Conservation (phyloP, 1,140 invertebrate species). For the Leptoteleia sp. region DNA sequence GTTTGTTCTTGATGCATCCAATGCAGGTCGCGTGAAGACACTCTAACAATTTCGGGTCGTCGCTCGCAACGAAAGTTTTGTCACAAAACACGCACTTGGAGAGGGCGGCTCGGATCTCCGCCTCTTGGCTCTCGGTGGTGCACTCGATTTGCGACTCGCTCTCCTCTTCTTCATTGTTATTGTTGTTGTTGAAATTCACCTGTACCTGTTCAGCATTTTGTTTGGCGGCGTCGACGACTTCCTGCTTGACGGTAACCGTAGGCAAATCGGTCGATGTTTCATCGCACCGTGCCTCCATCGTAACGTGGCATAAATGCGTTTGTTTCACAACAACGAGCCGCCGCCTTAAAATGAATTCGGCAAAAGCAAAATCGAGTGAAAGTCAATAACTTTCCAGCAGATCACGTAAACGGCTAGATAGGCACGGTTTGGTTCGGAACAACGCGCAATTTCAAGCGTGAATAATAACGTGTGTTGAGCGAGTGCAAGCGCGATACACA, state of each 20-base stretch:
- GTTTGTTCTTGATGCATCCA: conserved; percentile 87
- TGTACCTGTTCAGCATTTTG: conserved; percentile 53
- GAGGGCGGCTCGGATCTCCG: conserved; percentile 73
- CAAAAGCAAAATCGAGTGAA: conserved; percentile 31
- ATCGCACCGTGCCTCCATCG: conserved; percentile 66
- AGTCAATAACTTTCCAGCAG: conserved; percentile 11
- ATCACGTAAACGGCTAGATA: conserved; percentile 32
- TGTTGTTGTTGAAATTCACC: conserved; percentile 33
- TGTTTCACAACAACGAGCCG: conserved; percentile 25
- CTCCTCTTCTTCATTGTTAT: conserved; percentile 70
- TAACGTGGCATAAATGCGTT: conserved; percentile 57
- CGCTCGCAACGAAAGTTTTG: conserved; percentile 83
- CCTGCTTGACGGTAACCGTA: conserved; percentile 57
- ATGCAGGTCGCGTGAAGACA: conserved; percentile 92
- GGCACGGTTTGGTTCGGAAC: conserved; percentile 21
- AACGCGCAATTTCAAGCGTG: conserved; percentile 40
- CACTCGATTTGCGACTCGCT: conserved; percentile 79
- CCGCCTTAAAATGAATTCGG: conserved; percentile 4
- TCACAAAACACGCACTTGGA: conserved; percentile 87
- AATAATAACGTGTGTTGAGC: conserved; percentile 31
- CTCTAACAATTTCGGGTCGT: conserved; percentile 89
- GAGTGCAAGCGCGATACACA: background rate
- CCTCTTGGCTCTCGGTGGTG: conserved; percentile 80
- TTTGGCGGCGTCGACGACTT: conserved; percentile 51
- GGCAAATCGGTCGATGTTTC: conserved; percentile 64